Evolutionary conservation across 1,140 invertebrate species (phyloP).

Genomic region (Saccostrea glomerata): DNA sequence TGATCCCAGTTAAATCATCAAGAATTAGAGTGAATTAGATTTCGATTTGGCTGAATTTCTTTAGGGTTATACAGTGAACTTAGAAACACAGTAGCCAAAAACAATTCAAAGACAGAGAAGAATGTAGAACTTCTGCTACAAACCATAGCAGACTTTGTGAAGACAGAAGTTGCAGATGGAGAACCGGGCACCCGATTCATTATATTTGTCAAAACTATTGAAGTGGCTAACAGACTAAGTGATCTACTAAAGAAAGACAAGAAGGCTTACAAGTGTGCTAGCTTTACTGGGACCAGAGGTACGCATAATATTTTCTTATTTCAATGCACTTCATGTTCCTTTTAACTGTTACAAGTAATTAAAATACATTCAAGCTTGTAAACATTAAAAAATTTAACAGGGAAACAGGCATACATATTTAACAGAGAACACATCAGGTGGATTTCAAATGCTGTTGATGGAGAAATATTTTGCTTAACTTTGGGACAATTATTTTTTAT

Average conservation of each 20-base stretch:
- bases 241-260: not conserved
- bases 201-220: constrained; percentile 33
- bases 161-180: not conserved
- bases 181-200: constrained; percentile 3
- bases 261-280: constrained; percentile 12
- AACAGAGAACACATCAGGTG: too few species aligned
- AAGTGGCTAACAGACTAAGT: constrained; percentile 5
- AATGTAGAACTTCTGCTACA: not conserved
- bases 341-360: too few species aligned
- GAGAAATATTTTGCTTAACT: too few species aligned
- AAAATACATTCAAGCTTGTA: too few species aligned
- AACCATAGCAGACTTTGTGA: not conserved
- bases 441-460: too few species aligned
- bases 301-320: not conserved
- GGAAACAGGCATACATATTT: too few species aligned
- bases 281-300: constrained; percentile 21
- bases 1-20: too few species aligned
- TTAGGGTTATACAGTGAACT: not conserved
- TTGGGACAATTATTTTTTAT: too few species aligned
- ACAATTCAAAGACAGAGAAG: not conserved
- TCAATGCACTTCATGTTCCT: too few species aligned
- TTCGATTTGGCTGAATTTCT: not conserved
- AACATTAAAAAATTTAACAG: too few species aligned
- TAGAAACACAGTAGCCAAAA: too few species aligned
- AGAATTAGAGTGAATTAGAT: not conserved